Base-by-base conservation (phyloP, 2,888 invertebrate species). In the Pristionchus fissidentatus region DNA sequence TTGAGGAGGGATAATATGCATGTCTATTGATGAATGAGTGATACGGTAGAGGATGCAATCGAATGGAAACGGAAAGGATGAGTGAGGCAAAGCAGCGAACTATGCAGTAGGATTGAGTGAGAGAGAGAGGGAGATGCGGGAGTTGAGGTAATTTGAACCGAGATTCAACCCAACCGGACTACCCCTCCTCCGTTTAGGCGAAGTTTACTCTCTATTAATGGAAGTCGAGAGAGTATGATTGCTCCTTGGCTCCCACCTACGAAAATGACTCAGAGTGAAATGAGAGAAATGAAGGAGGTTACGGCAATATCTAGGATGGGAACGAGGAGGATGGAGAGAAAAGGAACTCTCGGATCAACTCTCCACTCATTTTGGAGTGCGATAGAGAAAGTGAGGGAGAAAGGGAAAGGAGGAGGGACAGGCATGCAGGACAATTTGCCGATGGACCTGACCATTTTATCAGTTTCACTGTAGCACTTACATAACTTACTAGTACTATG, bases 1-100 rank as follows among this genome's bases (percentile, higher is more conserved):
- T 57, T 43, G 32, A 80, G 26, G 80, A n/a, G n/a, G 49, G 57
- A 80, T 60, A 62, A 49, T 60, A 80, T 80, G 80, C 80, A 60
- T 80, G 62, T 55, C 32, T 43, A 46, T 5, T 73, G 73, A 73
- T 73, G 38, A 73, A 41, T 73, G 73, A n/a, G 26, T 46, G 43
- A 73, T 43, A 73, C 43, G 32, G 46, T 46, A 46, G 46, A 26
- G 43, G 73, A 73, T 43, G 73, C 41, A 43, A 73, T 73, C 26
- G 46, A 73, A 46, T 73, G 46, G 73, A 73, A 73, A 73, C 43
- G 46, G 73, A 73, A 46, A 73, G 46, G 73, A 73, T 49, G 46
- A 46, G 73, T 38, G 35, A 38, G 66, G 66, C n/a, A 62, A 62
- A 62, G 62, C 26, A 60, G 66, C 38, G 66, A 66, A 66, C 66